A percentile compares a stretch with the other conserved stretches of the same genome.
These are phyloP conservation scores for Actinia equina DNA, from an alignment of 64 coral and sea anemone species.

Conservation along the genomic window DNA sequence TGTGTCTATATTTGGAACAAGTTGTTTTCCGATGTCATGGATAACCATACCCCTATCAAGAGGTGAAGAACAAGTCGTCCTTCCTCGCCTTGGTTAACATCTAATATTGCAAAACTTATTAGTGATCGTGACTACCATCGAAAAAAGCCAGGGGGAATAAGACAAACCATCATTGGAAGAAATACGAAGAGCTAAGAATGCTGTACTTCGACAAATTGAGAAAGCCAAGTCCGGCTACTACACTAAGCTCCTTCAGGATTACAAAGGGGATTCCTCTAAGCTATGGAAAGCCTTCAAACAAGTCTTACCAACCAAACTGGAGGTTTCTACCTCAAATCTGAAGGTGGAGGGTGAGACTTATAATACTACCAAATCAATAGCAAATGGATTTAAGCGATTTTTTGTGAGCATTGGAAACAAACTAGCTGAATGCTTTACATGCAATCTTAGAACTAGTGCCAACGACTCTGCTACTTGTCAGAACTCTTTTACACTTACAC, in stretches of 20 bases:
- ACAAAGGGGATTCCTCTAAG: slow-evolving; percentile 20
- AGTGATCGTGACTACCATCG: slow-evolving; percentile 73
- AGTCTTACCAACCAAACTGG: slow-evolving; percentile 34
- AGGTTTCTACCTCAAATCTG: no score
- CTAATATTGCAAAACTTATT: slow-evolving; percentile 39
- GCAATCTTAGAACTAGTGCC: no score
- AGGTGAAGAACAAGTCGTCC: not conserved
- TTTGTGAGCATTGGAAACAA: no score
- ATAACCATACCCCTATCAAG: slow-evolving; percentile 20
- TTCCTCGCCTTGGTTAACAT: slow-evolving; percentile 35
- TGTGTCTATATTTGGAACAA: slow-evolving; percentile 26
- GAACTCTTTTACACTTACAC: no score
- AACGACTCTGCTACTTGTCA: no score
- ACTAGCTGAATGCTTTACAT: no score
- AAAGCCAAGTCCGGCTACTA: slow-evolving; percentile 41
- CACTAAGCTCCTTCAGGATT: slow-evolving; percentile 28
- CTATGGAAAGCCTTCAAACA: slow-evolving; percentile 50
- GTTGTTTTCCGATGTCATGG: slow-evolving; percentile 21
- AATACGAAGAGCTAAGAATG: slow-evolving; percentile 25
- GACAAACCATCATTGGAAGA: slow-evolving; percentile 47
- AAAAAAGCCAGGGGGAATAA: slow-evolving; percentile 34
- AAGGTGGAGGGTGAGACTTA: no score
- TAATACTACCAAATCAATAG: no score
- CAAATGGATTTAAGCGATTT: no score
- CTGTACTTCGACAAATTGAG: slow-evolving; percentile 27